Conservation (phyloP, 2,888 invertebrate species). For the Hydraecia micacea region DNA sequence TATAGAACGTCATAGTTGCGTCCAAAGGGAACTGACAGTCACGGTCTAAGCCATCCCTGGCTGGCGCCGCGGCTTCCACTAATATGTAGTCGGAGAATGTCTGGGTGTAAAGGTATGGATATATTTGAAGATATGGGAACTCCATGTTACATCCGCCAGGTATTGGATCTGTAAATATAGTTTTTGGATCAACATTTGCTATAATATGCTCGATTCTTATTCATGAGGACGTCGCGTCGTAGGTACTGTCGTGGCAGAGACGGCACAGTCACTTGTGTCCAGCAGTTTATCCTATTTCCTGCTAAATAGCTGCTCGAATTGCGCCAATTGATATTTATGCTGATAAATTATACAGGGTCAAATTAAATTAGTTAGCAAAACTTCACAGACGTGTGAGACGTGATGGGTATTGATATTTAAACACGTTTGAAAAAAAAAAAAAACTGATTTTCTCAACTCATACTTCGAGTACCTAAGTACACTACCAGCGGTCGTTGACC, state of each 20-base stretch:
- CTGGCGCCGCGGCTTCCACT: slow-evolving; percentile 90
- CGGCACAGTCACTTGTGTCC: background rate
- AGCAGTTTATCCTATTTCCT: background rate
- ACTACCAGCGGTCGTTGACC: too few relatives aligned
- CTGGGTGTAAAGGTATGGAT: slow-evolving; percentile 90
- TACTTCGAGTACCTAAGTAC: too few relatives aligned
- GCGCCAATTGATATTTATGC: background rate
- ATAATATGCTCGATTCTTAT: background rate
- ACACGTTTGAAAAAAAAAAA: too few relatives aligned
- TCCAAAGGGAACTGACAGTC: slow-evolving; percentile 55
- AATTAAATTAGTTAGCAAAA: too few relatives aligned
- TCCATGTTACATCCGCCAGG: slow-evolving; percentile 95
- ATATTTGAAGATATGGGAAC: slow-evolving; percentile 88
- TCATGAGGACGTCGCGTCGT: background rate
- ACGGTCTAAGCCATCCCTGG: slow-evolving; percentile 83
- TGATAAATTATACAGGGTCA: background rate
- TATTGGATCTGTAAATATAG: slow-evolving; percentile 91
- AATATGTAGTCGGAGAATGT: slow-evolving; percentile 78
- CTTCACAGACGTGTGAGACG: too few relatives aligned
- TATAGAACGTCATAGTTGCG: slow-evolving; percentile 85
- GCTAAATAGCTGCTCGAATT: background rate
- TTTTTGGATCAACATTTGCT: slow-evolving; percentile 24
- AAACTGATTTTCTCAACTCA: too few relatives aligned
- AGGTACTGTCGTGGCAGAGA: background rate
- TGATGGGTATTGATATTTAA: too few relatives aligned